phyloP scores from a whole-genome alignment of 23 tunicate species.

The Ascidia mentula region DNA sequence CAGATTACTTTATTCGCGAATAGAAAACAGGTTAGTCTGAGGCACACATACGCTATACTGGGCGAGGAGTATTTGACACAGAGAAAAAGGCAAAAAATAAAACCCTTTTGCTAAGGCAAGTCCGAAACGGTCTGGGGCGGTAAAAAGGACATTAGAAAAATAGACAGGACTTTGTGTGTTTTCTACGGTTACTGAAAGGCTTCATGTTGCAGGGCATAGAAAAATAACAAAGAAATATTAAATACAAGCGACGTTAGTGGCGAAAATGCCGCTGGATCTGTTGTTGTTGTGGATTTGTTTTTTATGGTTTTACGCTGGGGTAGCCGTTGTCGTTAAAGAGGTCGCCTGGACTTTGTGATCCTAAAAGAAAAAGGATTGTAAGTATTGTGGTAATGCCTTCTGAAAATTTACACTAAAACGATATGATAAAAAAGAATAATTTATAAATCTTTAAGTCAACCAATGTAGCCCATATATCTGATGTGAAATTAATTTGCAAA shows the following conservation, averaged over 20 bases:
- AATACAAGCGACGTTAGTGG: background rate
- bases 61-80: slow-evolving; percentile 7
- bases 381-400: no score
- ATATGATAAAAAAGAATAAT: no score
- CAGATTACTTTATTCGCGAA: background rate
- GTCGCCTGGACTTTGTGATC: no score
- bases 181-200: background rate
- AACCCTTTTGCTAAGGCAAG: background rate
- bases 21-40: background rate
- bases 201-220: background rate
- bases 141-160: background rate
- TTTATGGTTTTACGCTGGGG: background rate
- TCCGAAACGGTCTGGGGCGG: no score
- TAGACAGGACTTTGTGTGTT: no score
- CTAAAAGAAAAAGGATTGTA: background rate
- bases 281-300: background rate
- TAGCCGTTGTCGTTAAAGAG: background rate
- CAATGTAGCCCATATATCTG: no score
- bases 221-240: background rate
- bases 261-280: background rate
- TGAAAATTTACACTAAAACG: no score
- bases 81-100: background rate
- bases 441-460: no score
- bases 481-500: no score
- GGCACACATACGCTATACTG: background rate